These are phyloP conservation scores for Caenorhabditis drosophilae DNA, from an alignment of 2,888 invertebrate species.

Conservation along the genomic window DNA sequence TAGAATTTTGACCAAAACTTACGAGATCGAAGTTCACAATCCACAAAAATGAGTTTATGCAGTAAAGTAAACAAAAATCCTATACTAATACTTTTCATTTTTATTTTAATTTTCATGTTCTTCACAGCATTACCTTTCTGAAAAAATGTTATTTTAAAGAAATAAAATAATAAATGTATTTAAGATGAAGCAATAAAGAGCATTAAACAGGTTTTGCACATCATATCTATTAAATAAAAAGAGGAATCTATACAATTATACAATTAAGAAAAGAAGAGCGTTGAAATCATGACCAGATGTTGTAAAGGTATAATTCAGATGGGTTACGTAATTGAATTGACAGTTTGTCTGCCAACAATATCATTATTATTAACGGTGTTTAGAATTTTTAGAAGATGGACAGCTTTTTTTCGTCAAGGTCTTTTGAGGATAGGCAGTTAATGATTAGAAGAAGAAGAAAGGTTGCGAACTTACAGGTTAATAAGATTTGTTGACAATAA, in stretches of 20 bases:
- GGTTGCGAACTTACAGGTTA: no score
- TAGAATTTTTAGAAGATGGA: not conserved
- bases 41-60: slow-evolving; percentile 8
- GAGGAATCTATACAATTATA: no score
- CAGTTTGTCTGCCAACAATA: slow-evolving; percentile 30
- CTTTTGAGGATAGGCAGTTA: no score
- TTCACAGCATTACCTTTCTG: slow-evolving; percentile 12
- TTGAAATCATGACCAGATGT: slow-evolving; percentile 28
- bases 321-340: slow-evolving; percentile 42
- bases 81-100: slow-evolving; percentile 12
- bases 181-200: no score
- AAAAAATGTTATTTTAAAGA: slow-evolving; percentile 2
- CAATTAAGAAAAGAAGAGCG: slow-evolving; percentile 1
- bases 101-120: slow-evolving; percentile 26
- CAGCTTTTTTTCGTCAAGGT: slow-evolving; percentile 19
- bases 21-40: slow-evolving; percentile 7
- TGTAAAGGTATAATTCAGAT: slow-evolving; percentile 24
- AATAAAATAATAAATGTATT: no score
- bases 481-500: no score
- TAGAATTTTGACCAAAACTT: slow-evolving; percentile 4
- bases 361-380: slow-evolving; percentile 38
- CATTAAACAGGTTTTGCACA: no score
- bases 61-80: slow-evolving; percentile 5
- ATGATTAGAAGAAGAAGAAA: no score
- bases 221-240: no score